Base-by-base conservation (phyloP, 2,888 invertebrate genomes). In the Heteromyza rotundicornis region DNA sequence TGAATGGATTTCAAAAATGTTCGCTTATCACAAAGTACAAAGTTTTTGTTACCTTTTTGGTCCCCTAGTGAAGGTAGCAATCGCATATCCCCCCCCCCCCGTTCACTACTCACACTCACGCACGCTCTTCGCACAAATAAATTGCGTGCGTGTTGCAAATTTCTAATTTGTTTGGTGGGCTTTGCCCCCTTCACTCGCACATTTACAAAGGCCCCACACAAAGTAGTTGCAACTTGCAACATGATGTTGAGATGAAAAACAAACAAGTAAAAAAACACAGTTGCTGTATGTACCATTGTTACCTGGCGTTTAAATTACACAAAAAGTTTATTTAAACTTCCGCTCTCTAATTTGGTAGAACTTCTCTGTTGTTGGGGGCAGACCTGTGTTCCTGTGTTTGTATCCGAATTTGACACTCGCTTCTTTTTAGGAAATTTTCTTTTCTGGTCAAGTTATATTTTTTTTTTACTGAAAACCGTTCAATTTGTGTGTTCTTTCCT, bases 141-240 rank as follows among this genome's bases (percentile, higher is more conserved):
- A 55, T 44, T 53, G 24, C 49, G 60, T 55, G 60, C 60, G 60
- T 60, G 60, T 55, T 49, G 60, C 35, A 49, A 60, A 60, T 60
- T 55, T 60, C 35, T 50, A 60, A 60, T 55, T 50, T 55, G 23
- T 50, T 16, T 12, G 32, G n/a, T n/a, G n/a, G n/a, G n/a, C n/a
- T n/a, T n/a, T n/a, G n/a, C n/a, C n/a, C n/a, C n/a, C n/a, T n/a
- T n/a, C n/a, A n/a, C n/a, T n/a, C n/a, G n/a, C n/a, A n/a, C n/a
- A n/a, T n/a, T n/a, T n/a, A n/a, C 32, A 32, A 32, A 32, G 12
- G 32, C 12, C 7, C 12, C 32, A 12, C 32, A 32, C 32, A 32
- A 32, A 8, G 32, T 32, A 5, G 32, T 12, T 8, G 32, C 7
- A 32, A 8, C 7, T 32, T 32, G 32, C 32, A 32, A 12, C 12